These are phyloP conservation scores for Pogonomyrmex californicus DNA, from an alignment of 1,140 invertebrate species.

Conservation along the genomic window DNA sequence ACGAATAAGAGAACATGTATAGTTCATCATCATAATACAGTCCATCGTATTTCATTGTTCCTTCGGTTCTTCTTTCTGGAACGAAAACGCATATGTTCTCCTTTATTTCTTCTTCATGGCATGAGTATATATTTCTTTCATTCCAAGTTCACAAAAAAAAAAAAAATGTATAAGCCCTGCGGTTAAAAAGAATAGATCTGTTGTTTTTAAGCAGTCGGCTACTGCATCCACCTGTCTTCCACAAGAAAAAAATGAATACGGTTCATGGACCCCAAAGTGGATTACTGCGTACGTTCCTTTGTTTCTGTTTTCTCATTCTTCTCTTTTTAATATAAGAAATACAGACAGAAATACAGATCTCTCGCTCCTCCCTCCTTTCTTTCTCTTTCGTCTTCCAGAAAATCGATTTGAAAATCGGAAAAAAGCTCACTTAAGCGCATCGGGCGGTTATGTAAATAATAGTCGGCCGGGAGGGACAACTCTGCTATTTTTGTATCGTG, in stretches of 20 bases:
- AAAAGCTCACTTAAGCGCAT: background rate
- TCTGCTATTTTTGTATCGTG: constrained; percentile 75
- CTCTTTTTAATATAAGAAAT: constrained; percentile 3
- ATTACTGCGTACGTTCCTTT: constrained; percentile 28
- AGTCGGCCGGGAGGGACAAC: constrained; percentile 51
- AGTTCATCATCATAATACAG: background rate
- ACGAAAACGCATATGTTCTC: background rate
- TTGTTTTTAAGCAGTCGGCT: constrained; percentile 9
- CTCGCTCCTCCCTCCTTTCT: background rate
- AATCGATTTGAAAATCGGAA: constrained; percentile 42
- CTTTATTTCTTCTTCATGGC: background rate
- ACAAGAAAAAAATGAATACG: constrained; percentile 22
- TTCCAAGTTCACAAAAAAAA: constrained; percentile 38
- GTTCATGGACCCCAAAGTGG: constrained; percentile 40
- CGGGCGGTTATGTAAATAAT: constrained; percentile 77
- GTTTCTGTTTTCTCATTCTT: background rate
- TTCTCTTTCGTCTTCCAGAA: background rate
- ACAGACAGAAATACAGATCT: background rate
- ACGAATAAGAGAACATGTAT: background rate
- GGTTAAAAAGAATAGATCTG: constrained; percentile 34
- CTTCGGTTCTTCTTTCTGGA: background rate
- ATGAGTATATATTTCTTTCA: constrained; percentile 26
- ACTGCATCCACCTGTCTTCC: constrained; percentile 34
- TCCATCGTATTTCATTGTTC: background rate
- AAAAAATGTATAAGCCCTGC: constrained; percentile 14